Evolutionary conservation across 1,140 invertebrate genomes (phyloP), one percentile per base, ranked within the genome.

Genomic region (Drosophila cardini): DNA sequence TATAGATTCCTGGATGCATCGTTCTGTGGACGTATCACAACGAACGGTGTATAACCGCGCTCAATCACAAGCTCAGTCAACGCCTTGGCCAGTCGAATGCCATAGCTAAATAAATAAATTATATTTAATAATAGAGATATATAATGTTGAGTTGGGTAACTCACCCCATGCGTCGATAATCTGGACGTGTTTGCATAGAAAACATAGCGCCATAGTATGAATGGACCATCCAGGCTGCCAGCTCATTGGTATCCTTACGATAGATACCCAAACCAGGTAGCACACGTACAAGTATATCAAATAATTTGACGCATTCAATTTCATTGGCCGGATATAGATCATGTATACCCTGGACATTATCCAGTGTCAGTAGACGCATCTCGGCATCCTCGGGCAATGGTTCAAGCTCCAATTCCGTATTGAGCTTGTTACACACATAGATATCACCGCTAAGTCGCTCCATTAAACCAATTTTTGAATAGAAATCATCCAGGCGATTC

Each of bases 151-250:
- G 0, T 10, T 42, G 36, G n/a, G 0, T 4, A 11, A 62, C 93
- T 80, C 91, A 95, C 76, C 96, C 96, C 94, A 96, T 96, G 77
- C 96, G 93, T 67, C 96, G 94, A 91, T 95, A 96, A 90, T 96
- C 95, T 21, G 96, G 96, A 90, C 95, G 94, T 56, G 96, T 97
- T 92, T 97, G 96, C 96, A 97, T 97, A n/a, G 96, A 97, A 92
- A 97, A 97, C 96, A 97, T 97, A 43, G 96, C 96, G 16, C 96
- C 96, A 91, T 97, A 97, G 92, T 97, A 97, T 2, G 96, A 96
- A 82, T 97, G 96, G 30, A 96, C 95, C 96, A 97, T 97, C 96
- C 96, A 97, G 6, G 96, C 96, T 6, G 95, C 96, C 18, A 97
- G 91, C 72, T 95, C 94, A 26, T 95, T 95, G 36, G 93, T 92